These are phyloP conservation scores for Conus betulinus DNA, from an alignment of 1,140 invertebrate genomes.

Conservation along the genomic window DNA sequence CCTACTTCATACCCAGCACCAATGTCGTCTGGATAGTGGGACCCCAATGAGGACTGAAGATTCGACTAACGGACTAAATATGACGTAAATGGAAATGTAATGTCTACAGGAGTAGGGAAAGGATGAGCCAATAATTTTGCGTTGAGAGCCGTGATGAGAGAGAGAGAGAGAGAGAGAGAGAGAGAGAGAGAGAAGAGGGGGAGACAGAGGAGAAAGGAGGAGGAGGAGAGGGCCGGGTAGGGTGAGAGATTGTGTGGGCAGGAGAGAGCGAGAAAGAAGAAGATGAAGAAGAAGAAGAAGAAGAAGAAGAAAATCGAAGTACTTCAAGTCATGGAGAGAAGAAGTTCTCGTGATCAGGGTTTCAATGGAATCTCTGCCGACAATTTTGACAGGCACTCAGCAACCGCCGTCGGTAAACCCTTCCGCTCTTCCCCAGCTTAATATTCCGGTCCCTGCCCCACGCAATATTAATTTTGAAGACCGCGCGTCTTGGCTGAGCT, in stretches of 20 bases:
- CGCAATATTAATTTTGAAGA: slow-evolving; percentile 26
- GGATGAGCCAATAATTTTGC: not conserved
- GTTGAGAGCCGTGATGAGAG: not conserved
- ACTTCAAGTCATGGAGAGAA: slow-evolving; percentile 12
- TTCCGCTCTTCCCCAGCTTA: not conserved
- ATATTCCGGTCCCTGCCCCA: slow-evolving; percentile 15
- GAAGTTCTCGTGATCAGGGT: not conserved
- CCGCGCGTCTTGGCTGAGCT: not conserved
- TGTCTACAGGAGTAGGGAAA: not conserved
- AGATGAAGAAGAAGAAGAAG: not conserved
- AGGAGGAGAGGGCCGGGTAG: not conserved
- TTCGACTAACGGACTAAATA: not conserved
- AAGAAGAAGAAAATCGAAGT: not conserved
- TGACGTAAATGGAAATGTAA: not conserved
- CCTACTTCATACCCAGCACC: too few species aligned
- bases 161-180: slow-evolving; percentile 5
- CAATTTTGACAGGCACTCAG: slow-evolving; percentile 30
- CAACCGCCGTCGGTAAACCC: not conserved
- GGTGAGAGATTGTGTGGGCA: not conserved
- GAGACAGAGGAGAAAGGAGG: too few species aligned
- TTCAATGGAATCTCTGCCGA: slow-evolving; percentile 23
- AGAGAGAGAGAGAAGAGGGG: not conserved
- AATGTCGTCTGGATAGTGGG: not conserved
- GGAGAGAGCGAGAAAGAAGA: not conserved
- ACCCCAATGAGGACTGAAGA: not conserved